A percentile compares a stretch with the other conserved stretches of the same genome.
phyloP scores from a whole-genome alignment of 2,888 invertebrate species.

The Meta bourneti region DNA sequence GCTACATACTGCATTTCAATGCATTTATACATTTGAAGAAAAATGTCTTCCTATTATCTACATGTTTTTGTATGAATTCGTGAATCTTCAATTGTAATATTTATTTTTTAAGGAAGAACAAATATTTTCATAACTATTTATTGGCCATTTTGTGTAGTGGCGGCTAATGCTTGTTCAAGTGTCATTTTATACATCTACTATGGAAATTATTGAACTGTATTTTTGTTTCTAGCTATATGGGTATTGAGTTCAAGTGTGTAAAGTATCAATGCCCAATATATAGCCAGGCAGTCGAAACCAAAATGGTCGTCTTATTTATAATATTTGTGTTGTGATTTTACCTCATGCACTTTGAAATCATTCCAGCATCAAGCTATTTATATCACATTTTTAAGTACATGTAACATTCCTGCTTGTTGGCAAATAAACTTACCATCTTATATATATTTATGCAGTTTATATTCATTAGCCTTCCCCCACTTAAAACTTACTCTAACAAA shows the following conservation, averaged over 20 bases:
- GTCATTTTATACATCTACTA: slow-evolving; percentile 26
- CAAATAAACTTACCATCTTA: slow-evolving; percentile 65
- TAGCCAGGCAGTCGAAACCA: slow-evolving; percentile 21
- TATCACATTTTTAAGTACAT: slow-evolving; percentile 69
- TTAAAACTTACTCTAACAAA: too few species aligned
- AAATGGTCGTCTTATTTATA: slow-evolving; percentile 67
- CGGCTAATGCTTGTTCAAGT: slow-evolving; percentile 36
- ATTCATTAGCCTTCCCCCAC: too few species aligned
- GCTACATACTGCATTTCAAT: slow-evolving; percentile 16
- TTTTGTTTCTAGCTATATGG: not conserved
- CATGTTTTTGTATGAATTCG: slow-evolving; percentile 47
- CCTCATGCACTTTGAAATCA: slow-evolving; percentile 70
- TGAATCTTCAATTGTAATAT: slow-evolving; percentile 56
- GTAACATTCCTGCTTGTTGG: slow-evolving; percentile 73
- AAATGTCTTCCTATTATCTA: slow-evolving; percentile 50
- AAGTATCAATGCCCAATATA: slow-evolving; percentile 25
- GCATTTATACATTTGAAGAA: slow-evolving; percentile 24
- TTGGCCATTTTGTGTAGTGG: slow-evolving; percentile 62
- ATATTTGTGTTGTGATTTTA: slow-evolving; percentile 71
- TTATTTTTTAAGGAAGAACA: slow-evolving; percentile 74
- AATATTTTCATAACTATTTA: slow-evolving; percentile 76
- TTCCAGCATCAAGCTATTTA: slow-evolving; percentile 76
- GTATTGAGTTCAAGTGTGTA: not conserved
- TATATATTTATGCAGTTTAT: not conserved
- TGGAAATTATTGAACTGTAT: slow-evolving; percentile 27